phyloP scores from a whole-genome alignment of 2,797 vertebrate species.

The Melanogrammus aeglefinus region DNA sequence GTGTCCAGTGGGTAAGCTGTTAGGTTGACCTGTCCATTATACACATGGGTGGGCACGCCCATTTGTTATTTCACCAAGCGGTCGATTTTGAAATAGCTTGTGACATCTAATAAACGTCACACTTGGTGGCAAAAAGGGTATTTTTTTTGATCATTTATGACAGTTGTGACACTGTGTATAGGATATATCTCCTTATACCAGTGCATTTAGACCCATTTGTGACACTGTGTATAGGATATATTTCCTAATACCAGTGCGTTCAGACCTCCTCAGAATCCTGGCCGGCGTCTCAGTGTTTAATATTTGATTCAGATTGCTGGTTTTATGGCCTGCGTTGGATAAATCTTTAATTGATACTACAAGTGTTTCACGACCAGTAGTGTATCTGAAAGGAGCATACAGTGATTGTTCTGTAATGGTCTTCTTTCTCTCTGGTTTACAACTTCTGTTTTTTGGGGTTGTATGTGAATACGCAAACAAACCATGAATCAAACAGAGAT shows the following conservation, averaged over 20 bases:
- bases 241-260: too few relatives aligned
- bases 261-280: slow-evolving; percentile 41
- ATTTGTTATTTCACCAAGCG: background rate
- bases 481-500: background rate
- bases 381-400: slow-evolving; percentile 50
- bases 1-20: background rate
- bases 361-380: slow-evolving; percentile 55
- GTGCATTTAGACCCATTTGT: slow-evolving; percentile 23
- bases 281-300: slow-evolving; percentile 58
- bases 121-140: background rate
- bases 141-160: background rate
- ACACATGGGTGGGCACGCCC: background rate
- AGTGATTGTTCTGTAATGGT: slow-evolving; percentile 7
- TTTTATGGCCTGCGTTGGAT: slow-evolving; percentile 49
- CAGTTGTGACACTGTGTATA: background rate
- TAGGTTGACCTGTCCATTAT: background rate
- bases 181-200: background rate
- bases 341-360: slow-evolving; percentile 65
- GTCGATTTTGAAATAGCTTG: background rate
- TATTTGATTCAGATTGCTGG: slow-evolving; percentile 60
- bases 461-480: background rate
- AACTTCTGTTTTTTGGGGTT: background rate
- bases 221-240: too few relatives aligned
- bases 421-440: background rate
- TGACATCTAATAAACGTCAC: background rate